Evolutionary conservation across 2,113 vertebrate species (phyloP).

Genomic region (Candoia aspera): DNA sequence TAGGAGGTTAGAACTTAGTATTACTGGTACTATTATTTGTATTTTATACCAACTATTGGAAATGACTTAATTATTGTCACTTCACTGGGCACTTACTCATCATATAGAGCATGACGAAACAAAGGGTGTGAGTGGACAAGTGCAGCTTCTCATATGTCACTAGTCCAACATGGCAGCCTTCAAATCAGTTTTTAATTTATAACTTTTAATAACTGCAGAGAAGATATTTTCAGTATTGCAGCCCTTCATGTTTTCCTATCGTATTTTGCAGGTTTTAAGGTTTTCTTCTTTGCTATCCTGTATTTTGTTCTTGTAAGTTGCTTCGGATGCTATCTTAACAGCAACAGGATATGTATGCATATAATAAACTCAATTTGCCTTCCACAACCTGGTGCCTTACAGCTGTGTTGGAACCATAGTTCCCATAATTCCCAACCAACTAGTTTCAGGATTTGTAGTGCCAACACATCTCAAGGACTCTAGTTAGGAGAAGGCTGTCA

Average conservation of each 20-base stretch:
- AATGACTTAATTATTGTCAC: background rate
- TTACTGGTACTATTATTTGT: background rate
- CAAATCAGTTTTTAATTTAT: background rate
- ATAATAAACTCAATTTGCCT: background rate
- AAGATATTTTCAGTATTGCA: background rate
- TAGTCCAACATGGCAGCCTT: background rate
- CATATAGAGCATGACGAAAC: background rate
- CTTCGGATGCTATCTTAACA: background rate
- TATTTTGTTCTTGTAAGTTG: background rate
- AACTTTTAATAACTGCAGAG: too few relatives aligned
- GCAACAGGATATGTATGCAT: background rate
- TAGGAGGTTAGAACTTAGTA: background rate
- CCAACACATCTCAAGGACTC: background rate
- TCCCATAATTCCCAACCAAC: background rate
- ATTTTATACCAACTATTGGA: background rate
- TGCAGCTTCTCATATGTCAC: background rate
- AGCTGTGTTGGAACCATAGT: too few relatives aligned
- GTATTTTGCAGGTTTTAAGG: background rate
- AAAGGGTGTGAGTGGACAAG: background rate
- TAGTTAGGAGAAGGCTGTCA: background rate
- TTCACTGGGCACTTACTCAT: background rate
- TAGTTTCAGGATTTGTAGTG: background rate
- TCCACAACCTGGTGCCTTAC: too few relatives aligned
- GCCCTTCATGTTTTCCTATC: background rate
- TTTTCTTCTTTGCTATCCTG: background rate